Evolutionary conservation across 2,113 vertebrate genomes (phyloP), one percentile per base, ranked within the genome.

Genomic region (Morone chrysops): DNA sequence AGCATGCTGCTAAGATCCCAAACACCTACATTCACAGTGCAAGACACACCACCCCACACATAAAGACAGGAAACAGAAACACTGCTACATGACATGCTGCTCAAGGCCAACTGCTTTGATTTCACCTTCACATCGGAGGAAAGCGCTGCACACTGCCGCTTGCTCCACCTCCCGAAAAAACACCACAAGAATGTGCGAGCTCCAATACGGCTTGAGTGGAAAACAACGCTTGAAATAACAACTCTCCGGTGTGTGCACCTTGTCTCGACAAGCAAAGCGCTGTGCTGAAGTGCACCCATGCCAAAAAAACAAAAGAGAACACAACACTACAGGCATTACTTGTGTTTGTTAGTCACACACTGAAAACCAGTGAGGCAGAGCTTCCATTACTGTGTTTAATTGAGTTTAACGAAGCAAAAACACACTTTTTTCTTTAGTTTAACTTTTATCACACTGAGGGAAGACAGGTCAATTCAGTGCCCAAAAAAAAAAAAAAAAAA

Each of bases 181-280:
- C 11, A 81, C 90, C 92, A 87, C 89, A 93, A 89, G 88, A 92
- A 92, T 89, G 91, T 6, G 59, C 62, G 72, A 71, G 87, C 72
- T 84, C 84, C 88, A 47, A 67, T n/a, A 43, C 31, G 41, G 80
- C 50, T 56, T 20, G 59, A 25, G 62, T 41, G 73, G 40, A 80
- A 81, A 78, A 66, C 65, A 51, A 6, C 13, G 7, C 50, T 79
- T 18, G 18, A 70, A 68, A 86, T 41, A 61, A 78, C 85, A 81
- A 79, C 80, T 72, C 18, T 25, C 12, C 51, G 63, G 77, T 67
- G 73, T 60, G 72, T 41, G 70, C 14, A 48, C 82, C 90, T 70
- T 88, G 91, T 91, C 91, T 78, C 54, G 17, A 92, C 92, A 90
- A 70, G 89, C 81, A 87, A 31, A 61, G 41, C 18, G 84, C 86